Base-by-base conservation (phyloP, 1,140 invertebrate species). In the Microplitis demolitor region DNA sequence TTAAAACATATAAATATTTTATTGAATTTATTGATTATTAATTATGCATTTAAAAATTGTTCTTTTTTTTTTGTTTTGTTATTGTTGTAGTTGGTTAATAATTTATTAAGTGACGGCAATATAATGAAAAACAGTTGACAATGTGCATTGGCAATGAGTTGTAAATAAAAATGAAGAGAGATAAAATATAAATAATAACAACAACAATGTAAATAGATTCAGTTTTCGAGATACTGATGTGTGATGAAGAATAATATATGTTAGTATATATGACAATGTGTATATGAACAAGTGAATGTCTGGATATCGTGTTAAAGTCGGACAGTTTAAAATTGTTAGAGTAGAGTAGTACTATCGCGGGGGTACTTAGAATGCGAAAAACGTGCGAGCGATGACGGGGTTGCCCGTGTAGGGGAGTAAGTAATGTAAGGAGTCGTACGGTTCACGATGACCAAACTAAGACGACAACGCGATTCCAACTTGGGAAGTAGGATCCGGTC, bases 401-500 rank as follows among this genome's bases (percentile, higher is more conserved):
- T 84, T 85, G 83, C 77, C 83, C 84, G 84, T 85, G 84, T 85
- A 85, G 71, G 84, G 83, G 82, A 84, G 83, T 82, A 78, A 78
- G 81, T 83, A 45, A 45, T 45, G 39, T 45, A 81, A 82, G 80
- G 78, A 81, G 81, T 80, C 79, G 78, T 79, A 82, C 82, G 78
- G 78, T 78, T 82, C 75, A 79, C 83, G 84, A 86, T 85, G 84
- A 86, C 84, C 84, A 86, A 86, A 86, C 84, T 84, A 82, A 86
- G 84, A 84, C 83, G 83, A 81, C 83, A 81, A 84, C 80, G 80
- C 79, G 80, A 77, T 84, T 76, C 84, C 84, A 85, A 85, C 85
- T 84, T 86, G 82, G 84, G 84, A 86, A 85, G 84, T 84, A 84
- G 84, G 84, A 86, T 85, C 84, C 84, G 84, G 84, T 85, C 84